Conservation (phyloP, 2,797 vertebrate species). For the Catostomus latipinnis region DNA sequence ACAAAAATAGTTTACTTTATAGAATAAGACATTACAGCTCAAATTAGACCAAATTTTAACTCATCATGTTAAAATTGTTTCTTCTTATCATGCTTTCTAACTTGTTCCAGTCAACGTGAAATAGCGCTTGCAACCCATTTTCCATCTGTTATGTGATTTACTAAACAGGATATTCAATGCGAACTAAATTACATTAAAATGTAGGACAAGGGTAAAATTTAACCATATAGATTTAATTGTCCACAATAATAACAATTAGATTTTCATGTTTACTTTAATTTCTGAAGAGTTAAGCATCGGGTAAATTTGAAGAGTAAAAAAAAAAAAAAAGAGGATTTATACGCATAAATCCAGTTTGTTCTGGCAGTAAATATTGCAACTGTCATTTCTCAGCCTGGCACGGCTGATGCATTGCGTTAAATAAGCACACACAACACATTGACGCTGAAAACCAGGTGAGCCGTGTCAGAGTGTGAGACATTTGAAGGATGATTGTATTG, state of each 20-base stretch:
- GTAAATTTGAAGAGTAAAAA: no score
- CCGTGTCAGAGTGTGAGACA: slow-evolving; percentile 38
- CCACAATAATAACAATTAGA: background rate
- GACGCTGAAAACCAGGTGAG: slow-evolving; percentile 44
- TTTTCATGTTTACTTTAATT: background rate
- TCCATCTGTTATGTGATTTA: no score
- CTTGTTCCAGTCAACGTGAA: background rate
- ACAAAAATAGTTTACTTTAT: slow-evolving; percentile 82
- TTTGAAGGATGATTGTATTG: slow-evolving; percentile 38
- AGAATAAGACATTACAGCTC: slow-evolving; percentile 83
- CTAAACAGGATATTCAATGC: no score
- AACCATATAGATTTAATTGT: background rate
- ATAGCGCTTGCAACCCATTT: no score
- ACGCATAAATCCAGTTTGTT: slow-evolving; percentile 44
- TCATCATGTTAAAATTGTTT: slow-evolving; percentile 59
- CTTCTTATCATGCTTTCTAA: background rate
- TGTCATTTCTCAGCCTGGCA: slow-evolving; percentile 40
- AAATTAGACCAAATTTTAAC: slow-evolving; percentile 82
- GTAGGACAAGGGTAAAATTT: no score
- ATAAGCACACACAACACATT: slow-evolving; percentile 48
- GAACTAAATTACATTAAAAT: no score
- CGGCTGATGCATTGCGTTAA: slow-evolving; percentile 39
- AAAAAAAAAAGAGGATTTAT: slow-evolving; percentile 33
- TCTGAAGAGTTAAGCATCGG: no score
- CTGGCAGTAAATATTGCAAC: slow-evolving; percentile 23